Evolutionary conservation across 2,797 vertebrate species (phyloP).

Genomic region (Danio kyathit): DNA sequence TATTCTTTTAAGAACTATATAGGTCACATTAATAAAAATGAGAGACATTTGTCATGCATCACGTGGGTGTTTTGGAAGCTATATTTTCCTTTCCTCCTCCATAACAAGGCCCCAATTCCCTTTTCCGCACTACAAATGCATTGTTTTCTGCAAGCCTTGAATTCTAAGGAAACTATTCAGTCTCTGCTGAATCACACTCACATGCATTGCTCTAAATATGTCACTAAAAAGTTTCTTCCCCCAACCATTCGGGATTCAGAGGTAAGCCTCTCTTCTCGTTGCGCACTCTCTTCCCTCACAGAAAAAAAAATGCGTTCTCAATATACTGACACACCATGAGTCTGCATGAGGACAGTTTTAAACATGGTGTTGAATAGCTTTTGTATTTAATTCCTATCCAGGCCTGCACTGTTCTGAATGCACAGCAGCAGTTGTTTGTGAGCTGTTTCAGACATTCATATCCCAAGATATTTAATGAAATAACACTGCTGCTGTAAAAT

Average conservation of each 20-base stretch:
- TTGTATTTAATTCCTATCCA: background rate
- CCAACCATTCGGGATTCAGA: constrained; percentile 34
- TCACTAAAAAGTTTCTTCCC: constrained; percentile 47
- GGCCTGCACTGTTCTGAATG: background rate
- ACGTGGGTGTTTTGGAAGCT: constrained; percentile 30
- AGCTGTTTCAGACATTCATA: background rate
- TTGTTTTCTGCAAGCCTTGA: constrained; percentile 40
- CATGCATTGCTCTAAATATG: constrained; percentile 53
- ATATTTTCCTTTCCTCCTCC: constrained; percentile 26
- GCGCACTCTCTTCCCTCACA: constrained; percentile 2
- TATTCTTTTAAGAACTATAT: constrained; percentile 40
- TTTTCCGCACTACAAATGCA: constrained; percentile 34
- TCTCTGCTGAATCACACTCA: constrained; percentile 52
- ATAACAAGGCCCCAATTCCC: constrained; percentile 48
- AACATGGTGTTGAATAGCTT: constrained; percentile 2
- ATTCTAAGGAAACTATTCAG: constrained; percentile 42
- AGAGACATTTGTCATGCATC: constrained; percentile 35
- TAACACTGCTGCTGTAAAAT: background rate
- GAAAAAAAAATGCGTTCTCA: background rate
- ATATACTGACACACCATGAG: background rate
- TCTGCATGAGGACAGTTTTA: background rate
- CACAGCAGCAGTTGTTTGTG: background rate
- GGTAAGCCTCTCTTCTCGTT: constrained; percentile 28
- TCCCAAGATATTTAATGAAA: background rate
- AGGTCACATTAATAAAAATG: constrained; percentile 46